Base-by-base conservation (phyloP, 2,113 vertebrate species). In the Regulus satrapa region DNA sequence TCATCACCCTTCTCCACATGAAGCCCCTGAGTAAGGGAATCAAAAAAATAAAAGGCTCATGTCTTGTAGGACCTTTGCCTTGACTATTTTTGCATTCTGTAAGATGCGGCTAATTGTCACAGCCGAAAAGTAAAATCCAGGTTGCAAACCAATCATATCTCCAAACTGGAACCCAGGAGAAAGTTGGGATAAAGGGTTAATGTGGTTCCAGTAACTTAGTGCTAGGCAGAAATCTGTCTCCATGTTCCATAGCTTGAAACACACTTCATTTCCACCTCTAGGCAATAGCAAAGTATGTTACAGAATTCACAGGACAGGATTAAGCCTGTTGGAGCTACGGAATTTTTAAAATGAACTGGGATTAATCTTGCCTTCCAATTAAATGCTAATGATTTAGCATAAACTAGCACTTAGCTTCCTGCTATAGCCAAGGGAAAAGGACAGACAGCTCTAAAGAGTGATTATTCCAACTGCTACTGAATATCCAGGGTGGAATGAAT, bases 291-390 rank as follows among this genome's bases (percentile, higher is more conserved):
- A 91, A 72, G 15, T 20, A n/a, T 59, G 58, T 40, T 91, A 51
- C 54, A 79, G 75, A 76, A 92, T 77, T 85, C 62, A 34, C 8
- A 9, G 82, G 71, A 54, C 62, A 45, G 14, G 41, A 69, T 79
- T 89, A 75, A 72, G 43, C n/a, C 24, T 80, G 41, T 76, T 90
- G 41, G 49, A 79, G 67, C 29, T 58, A 69, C 46, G 46, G 32
- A 76, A 66, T 24, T 88, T 88, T 93, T 68, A 2, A 92, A 94
- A 89, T 52, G 10, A 88, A 76, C 58, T 61, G 78, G 78, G 54
- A 89, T 94, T 96, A 93, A 88, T 92, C 41, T 85, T 85, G 9
- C 54, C 71, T 85, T 46, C 18, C 71, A 92, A 90, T 97, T 94
- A 94, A 96, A 94, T 32, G 32, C 18, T 92, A 85, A 90, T 92